These are phyloP conservation scores for Periophthalmus magnuspinnatus DNA, from an alignment of 2,797 vertebrate genomes.

Conservation along the genomic window DNA sequence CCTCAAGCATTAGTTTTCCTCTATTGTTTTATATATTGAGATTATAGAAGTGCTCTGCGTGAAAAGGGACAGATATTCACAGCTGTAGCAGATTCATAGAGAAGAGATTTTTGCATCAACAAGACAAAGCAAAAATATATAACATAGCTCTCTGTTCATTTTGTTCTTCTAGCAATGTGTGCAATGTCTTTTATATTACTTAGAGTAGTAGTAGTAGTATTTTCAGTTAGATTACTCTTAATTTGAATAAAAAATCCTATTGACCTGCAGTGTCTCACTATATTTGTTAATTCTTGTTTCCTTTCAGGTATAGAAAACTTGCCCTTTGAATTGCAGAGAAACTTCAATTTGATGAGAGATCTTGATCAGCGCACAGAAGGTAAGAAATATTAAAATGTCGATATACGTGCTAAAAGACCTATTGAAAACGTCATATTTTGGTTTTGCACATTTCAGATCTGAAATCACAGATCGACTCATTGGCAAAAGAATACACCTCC, in stretches of 20 bases:
- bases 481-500: constrained; percentile 94
- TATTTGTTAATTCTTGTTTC: constrained; percentile 9
- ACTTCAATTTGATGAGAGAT: constrained; percentile 98
- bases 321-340: constrained; percentile 95
- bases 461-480: constrained; percentile 92
- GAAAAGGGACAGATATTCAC: too few species aligned
- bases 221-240: too few species aligned
- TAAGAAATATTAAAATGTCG: constrained; percentile 53
- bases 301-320: constrained; percentile 93
- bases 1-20: too few species aligned
- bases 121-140: too few species aligned
- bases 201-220: too few species aligned
- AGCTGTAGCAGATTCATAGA: too few species aligned
- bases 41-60: too few species aligned
- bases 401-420: not conserved
- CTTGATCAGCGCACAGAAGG: constrained; percentile 97
- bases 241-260: not conserved
- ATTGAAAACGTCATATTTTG: not conserved
- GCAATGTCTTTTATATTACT: too few species aligned
- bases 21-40: too few species aligned
- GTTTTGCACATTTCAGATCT: constrained; percentile 80
- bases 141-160: too few species aligned
- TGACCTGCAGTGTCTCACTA: not conserved
- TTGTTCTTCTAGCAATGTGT: too few species aligned
- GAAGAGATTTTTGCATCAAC: too few species aligned